Evolutionary conservation across 2,113 vertebrate genomes (phyloP), one percentile per base, ranked within the genome.

Genomic region (Arvicanthis niloticus): DNA sequence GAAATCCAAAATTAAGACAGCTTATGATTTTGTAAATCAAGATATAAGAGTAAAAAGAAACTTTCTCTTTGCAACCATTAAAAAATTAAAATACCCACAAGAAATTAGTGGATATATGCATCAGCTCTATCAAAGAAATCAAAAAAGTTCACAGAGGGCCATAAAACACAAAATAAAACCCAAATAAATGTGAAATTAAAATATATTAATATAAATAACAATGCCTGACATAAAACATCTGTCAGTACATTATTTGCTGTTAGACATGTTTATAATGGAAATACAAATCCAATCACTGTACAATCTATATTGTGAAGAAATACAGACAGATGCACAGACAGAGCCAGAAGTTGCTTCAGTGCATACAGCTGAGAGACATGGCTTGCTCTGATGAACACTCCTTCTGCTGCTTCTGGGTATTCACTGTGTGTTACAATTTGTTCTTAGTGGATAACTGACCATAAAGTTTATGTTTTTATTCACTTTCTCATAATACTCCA

Each of bases 131-230:
- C 11, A 72, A 76, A 88, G 67, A 62, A 85, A 85, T 16, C 21
- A 70, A 13, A 62, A 29, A 77, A 92, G 34, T 78, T 65, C 75
- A 82, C 11, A 10, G 4, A 88, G 5, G 31, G 4, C 29, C 16
- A 68, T 91, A 89, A 95, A 96, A 51, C 16, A 60, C 89, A 89
- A 95, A 96, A 51, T 5, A 91, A 82, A 89, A 80, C 37, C 37
- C 15, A 42, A 67, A 53, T 48, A 94, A 11, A 45, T 84, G 9
- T 15, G 73, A 94, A 81, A 70, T 70, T 67, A 77, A 73, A 60
- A 45, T 13, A 62, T 45, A 8, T 51, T 76, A 37, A 37, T 58
- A 3, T 5, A 51, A 9, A 73, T 92, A 45, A 42, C 1, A 73
- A 92, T 11, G 45, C 67, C 76, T 58, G 58, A 40, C 26, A 21